Percentiles rank a stretch among this genome's conserved stretches.
Evolutionary conservation across 2,797 vertebrate species (phyloP).

Genomic region (Cossypha caffra): DNA sequence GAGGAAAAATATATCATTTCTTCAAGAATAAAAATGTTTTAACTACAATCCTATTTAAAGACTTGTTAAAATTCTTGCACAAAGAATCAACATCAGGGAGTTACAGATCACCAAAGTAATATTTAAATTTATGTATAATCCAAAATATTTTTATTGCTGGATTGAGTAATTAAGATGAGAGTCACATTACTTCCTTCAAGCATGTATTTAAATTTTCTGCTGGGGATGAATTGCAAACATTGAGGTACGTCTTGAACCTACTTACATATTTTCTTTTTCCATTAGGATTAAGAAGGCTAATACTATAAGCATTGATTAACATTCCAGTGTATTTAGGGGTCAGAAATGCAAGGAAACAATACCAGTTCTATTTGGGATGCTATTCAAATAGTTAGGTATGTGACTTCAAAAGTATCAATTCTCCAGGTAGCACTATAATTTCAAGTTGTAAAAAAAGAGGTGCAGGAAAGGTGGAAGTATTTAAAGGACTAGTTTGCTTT

Average conservation of each 20-base stretch:
- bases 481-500: neutral
- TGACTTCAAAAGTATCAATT: neutral
- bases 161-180: slow-evolving; percentile 52
- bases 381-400: neutral
- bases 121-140: slow-evolving; percentile 38
- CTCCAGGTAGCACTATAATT: neutral
- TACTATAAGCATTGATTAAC: slow-evolving; percentile 48
- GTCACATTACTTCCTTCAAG: slow-evolving; percentile 29
- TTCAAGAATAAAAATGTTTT: neutral
- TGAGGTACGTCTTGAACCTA: slow-evolving; percentile 25
- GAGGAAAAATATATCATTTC: neutral
- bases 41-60: neutral
- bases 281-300: slow-evolving; percentile 61
- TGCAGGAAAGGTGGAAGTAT: neutral
- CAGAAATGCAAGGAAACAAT: slow-evolving; percentile 40
- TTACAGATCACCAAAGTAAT: neutral
- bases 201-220: slow-evolving; percentile 59
- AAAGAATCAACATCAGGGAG: slow-evolving; percentile 34
- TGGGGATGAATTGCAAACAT: slow-evolving; percentile 57
- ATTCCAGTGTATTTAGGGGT: slow-evolving; percentile 43
- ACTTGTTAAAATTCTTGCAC: neutral
- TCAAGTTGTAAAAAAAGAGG: neutral
- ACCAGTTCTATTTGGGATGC: neutral
- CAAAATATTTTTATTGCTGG: slow-evolving; percentile 14
- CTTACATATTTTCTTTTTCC: slow-evolving; percentile 51